These are phyloP conservation scores for Bombus ignitus DNA, from an alignment of 1,140 invertebrate species.

Conservation along the genomic window DNA sequence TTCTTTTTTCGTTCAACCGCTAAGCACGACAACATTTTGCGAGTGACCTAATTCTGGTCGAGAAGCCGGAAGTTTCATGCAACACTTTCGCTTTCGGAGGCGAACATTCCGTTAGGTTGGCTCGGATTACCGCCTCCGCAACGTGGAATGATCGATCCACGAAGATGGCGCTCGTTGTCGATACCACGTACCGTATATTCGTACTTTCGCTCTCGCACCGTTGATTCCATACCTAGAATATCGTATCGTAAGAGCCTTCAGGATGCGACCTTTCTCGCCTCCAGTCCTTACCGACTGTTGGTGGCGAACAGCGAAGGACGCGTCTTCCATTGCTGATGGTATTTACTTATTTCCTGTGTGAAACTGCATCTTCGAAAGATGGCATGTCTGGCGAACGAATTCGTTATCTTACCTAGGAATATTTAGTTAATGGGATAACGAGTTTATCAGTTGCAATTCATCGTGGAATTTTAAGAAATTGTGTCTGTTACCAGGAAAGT, in stretches of 20 bases:
- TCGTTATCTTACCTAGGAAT: not conserved
- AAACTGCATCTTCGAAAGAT: slow-evolving; percentile 47
- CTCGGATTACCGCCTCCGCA: not conserved
- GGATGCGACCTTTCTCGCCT: slow-evolving; percentile 36
- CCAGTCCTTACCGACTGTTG: slow-evolving; percentile 59
- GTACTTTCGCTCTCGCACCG: slow-evolving; percentile 19
- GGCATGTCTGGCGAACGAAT: slow-evolving; percentile 23
- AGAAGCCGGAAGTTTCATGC: slow-evolving; percentile 43
- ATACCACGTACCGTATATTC: slow-evolving; percentile 4
- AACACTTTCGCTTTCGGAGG: slow-evolving; percentile 45
- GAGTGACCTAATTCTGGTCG: slow-evolving; percentile 16
- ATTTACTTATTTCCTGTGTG: not conserved
- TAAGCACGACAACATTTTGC: not conserved
- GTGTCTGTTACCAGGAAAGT: too few relatives aligned
- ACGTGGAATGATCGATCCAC: slow-evolving; percentile 41
- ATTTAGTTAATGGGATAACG: not conserved
- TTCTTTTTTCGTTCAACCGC: not conserved
- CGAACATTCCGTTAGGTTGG: slow-evolving; percentile 21
- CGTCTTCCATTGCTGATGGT: slow-evolving; percentile 32
- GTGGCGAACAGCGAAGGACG: slow-evolving; percentile 32
- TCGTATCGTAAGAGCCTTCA: slow-evolving; percentile 57
- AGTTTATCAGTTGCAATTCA: not conserved
- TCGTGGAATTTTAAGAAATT: not conserved
- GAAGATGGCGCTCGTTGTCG: slow-evolving; percentile 44
- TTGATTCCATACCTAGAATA: slow-evolving; percentile 28